Conservation (phyloP, 53 echinoderm and acorn worm species). For the Zoroaster sp. region DNA sequence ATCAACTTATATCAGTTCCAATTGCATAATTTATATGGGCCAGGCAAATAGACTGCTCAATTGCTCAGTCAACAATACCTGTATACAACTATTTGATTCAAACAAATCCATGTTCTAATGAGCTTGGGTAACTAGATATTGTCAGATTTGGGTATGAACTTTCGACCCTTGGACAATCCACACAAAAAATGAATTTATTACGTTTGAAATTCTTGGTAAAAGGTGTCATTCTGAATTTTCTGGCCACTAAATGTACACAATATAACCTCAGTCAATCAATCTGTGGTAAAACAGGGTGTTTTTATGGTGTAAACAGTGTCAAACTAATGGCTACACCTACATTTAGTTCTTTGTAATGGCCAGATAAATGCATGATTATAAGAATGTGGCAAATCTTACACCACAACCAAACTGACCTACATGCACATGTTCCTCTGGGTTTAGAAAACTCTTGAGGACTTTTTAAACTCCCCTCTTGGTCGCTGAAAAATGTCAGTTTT, state of each 20-base stretch:
- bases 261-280: conserved; percentile 3
- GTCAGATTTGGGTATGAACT: background rate
- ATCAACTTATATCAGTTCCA: background rate
- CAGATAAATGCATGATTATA: conserved; percentile 20
- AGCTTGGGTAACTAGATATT: background rate
- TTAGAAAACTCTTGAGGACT: background rate
- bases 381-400: background rate
- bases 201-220: conserved; percentile 33
- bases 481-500: conserved; percentile 37
- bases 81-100: conserved; percentile 28
- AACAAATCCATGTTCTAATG: conserved; percentile 6
- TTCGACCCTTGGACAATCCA: background rate
- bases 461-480: background rate
- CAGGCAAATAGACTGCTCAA: conserved; percentile 5
- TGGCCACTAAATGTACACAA: conserved; percentile 24
- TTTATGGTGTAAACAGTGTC: conserved; percentile 23
- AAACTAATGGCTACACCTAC: background rate
- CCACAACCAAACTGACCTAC: background rate
- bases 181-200: conserved; percentile 35
- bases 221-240: background rate
- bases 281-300: background rate
- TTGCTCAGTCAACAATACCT: conserved; percentile 29
- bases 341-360: background rate
- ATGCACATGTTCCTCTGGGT: too few species aligned
- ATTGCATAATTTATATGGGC: conserved; percentile 21